These are phyloP conservation scores for Achlya flavicornis DNA, from an alignment of 2,888 invertebrate species.

Conservation along the genomic window DNA sequence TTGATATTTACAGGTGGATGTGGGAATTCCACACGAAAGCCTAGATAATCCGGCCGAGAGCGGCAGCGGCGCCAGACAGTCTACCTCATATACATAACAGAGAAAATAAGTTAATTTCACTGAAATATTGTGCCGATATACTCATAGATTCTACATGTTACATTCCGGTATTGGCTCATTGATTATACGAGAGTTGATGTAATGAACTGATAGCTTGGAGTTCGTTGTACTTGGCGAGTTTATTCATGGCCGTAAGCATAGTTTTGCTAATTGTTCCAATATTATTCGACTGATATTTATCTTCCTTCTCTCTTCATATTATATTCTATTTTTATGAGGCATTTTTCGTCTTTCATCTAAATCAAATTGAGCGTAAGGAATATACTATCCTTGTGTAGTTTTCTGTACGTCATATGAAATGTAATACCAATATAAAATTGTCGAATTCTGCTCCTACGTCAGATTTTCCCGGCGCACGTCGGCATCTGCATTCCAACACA, in stretches of 20 bases:
- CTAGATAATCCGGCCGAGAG: constrained; percentile 50
- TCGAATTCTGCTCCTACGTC: neutral
- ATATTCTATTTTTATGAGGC: neutral
- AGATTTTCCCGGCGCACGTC: neutral
- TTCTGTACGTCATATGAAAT: neutral
- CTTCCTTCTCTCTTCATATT: neutral
- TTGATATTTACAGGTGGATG: constrained; percentile 31
- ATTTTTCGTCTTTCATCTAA: neutral
- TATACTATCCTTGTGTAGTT: neutral
- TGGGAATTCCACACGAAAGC: constrained; percentile 30
- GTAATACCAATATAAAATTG: neutral
- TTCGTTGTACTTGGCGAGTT: neutral
- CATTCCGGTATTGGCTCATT: constrained; percentile 39
- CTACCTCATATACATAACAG: constrained; percentile 60
- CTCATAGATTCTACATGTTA: constrained; percentile 39
- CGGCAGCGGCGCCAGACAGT: constrained; percentile 60
- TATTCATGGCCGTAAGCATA: neutral
- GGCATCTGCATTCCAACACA: neutral
- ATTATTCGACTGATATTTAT: neutral
- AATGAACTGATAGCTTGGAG: constrained; percentile 16
- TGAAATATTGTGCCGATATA: constrained; percentile 61
- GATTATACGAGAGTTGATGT: constrained; percentile 30
- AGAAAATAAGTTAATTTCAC: constrained; percentile 68
- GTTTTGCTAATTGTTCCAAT: neutral
- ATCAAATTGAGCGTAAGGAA: neutral